Conservation (phyloP, 2,797 vertebrate species). For the Gallinago solitaria region DNA sequence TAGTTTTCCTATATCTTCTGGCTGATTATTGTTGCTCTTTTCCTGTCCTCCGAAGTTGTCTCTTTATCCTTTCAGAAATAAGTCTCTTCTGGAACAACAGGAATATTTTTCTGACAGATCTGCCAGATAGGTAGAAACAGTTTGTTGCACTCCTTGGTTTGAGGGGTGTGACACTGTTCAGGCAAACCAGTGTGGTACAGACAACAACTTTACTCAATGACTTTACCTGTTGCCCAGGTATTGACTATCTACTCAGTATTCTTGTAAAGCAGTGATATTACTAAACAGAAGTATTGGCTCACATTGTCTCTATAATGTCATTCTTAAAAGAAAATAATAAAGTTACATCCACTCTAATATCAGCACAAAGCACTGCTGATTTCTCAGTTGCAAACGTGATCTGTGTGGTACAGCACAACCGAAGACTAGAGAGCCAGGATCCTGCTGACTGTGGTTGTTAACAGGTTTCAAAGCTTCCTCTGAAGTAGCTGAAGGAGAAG, state of each 20-base stretch:
- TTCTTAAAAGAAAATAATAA: not conserved
- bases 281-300: not conserved
- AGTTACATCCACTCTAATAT: not conserved
- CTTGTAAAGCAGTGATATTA: not conserved
- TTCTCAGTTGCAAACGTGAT: no score
- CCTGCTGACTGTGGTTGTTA: no score
- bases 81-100: not conserved
- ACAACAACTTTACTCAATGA: not conserved
- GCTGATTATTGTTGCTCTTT: not conserved
- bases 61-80: not conserved
- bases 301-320: not conserved
- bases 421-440: no score
- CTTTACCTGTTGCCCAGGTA: not conserved
- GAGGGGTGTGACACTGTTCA: not conserved
- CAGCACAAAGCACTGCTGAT: not conserved
- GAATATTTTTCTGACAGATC: not conserved
- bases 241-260: not conserved
- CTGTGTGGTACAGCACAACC: no score
- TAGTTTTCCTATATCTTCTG: not conserved
- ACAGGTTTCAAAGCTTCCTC: no score
- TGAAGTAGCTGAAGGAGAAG: no score
- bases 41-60: not conserved
- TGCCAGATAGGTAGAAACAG: not conserved
- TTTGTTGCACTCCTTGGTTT: not conserved
- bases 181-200: not conserved